Base-by-base conservation (phyloP, 2,113 vertebrate species). In the Indri indri region DNA sequence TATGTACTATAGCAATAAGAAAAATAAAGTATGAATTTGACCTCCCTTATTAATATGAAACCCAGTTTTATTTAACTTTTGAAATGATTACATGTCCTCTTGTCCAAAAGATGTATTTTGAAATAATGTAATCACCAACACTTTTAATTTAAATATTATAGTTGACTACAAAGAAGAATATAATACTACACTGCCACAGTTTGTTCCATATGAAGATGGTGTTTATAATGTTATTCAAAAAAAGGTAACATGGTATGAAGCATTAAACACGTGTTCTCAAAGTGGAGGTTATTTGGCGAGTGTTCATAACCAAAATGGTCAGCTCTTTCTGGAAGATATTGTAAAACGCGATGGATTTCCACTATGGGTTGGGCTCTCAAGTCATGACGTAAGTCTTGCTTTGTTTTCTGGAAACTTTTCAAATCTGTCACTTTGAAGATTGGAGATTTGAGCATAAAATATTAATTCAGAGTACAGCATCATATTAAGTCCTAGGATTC, bases 331-430 rank as follows among this genome's bases (percentile, higher is more conserved):
- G 81, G 98, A 99, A 93, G 98, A 99, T 61, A 97, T 99, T 22
- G 98, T 98, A 90, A 99, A 98, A 95, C 98, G 97, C 0, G 99
- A 99, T 11, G 99, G 99, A 77, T 99, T 99, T 98, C 98, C 99
- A 1, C 98, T 99, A 3, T 99, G 99, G 99, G 99, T 99, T 90
- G 99, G 99, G 32, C 98, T 99, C 10, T 99, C 99, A 32, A 98
- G 98, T 97, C 99, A 99, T 74, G 99, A 99, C 89, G 99, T 99
- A 98, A 99, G 99, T 99, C 47, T 87, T 91, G 3, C n/a, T 83
- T 90, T 76, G 16, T 94, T 95, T 93, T 93, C 59, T 45, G 97
- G 74, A 97, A 90, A 90, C 47, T 91, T 95, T 54, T 54, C 47
- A 81, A 76, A 76, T 54, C 6, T 91, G 14, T 95, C 59, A 23